Base-by-base conservation (phyloP, 2,797 vertebrate species). In the Myotis planiceps region DNA sequence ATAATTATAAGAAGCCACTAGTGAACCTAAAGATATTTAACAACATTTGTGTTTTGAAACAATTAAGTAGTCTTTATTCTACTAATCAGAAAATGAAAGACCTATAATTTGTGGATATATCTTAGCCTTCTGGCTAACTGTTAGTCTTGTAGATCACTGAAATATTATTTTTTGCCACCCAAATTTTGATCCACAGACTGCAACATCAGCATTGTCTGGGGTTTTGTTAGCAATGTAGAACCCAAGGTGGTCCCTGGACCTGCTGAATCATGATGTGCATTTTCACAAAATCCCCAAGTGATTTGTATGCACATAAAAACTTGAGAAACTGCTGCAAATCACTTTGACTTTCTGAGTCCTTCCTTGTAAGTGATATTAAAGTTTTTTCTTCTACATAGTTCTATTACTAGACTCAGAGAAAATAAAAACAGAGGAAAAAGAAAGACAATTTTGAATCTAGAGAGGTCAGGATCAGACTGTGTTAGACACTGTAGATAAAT, bases 261-360 rank as follows among this genome's bases (percentile, higher is more conserved):
- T 66, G n/a, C 2, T 79, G 81, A 93, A 76, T 29, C 18, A 47
- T 45, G 72, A 45, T 39, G 9, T 47, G 13, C 2, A 78, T 65
- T 94, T 96, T 51, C 37, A 90, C 47, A 81, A 76, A 85, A 87
- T 37, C 15, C 47, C 10, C 10, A 87, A 18, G 65, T 86, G 47
- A 75, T 86, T 58, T 63, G 15, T 42, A 49, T 13, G 6, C 7
- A 39, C 12, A 32, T 88, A 25, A 68, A 88, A 88, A 88, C 90
- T 74, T 86, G 15, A 90, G 53, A 88, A 82, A 29, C 14, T 65
- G 6, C 29, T 34, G 1, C 79, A 87, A n/a, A 49, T 93, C 15
- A 74, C 42, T 81, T 90, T 51, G 63, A 89, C 25, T 92, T 95
- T 42, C 71, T 82, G 74, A 92, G 21, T 25, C 10, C 42, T 88